Conservation (phyloP, 2,113 vertebrate species). For the Marcusenius ussheri region DNA sequence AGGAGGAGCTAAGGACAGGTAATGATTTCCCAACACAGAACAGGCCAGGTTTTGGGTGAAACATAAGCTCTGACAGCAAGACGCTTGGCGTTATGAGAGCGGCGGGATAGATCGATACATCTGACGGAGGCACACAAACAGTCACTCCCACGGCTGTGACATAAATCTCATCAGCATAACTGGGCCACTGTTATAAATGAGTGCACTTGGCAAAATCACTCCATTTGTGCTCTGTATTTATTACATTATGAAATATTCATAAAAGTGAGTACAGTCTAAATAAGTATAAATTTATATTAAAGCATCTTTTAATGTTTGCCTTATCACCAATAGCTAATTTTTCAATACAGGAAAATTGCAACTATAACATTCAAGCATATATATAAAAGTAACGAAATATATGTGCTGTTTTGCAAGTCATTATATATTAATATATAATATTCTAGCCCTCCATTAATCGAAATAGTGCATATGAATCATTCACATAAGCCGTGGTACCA, state of each 20-base stretch:
- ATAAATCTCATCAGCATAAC: not conserved
- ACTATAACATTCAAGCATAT: not conserved
- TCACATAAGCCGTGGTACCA: not conserved
- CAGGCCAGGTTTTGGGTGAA: not conserved
- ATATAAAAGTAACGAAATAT: not conserved
- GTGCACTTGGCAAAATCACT: not conserved
- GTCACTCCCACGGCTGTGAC: not conserved
- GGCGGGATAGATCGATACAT: not conserved
- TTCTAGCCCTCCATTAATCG: not conserved
- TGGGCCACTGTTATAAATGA: not conserved
- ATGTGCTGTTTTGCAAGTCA: not conserved
- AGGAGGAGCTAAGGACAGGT: not conserved
- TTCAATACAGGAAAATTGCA: not conserved
- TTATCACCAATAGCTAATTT: not conserved
- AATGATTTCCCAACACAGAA: not conserved
- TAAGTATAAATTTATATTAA: not conserved
- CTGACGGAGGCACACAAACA: not conserved
- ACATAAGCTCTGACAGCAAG: not conserved
- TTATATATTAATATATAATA: not conserved
- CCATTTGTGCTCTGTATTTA: not conserved
- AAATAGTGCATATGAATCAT: not conserved
- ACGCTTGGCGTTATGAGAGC: not conserved
- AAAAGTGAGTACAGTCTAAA: not conserved
- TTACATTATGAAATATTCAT: not conserved
- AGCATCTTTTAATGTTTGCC: not conserved